phyloP scores from a whole-genome alignment of 2,797 vertebrate species.

The Fratercula arctica region DNA sequence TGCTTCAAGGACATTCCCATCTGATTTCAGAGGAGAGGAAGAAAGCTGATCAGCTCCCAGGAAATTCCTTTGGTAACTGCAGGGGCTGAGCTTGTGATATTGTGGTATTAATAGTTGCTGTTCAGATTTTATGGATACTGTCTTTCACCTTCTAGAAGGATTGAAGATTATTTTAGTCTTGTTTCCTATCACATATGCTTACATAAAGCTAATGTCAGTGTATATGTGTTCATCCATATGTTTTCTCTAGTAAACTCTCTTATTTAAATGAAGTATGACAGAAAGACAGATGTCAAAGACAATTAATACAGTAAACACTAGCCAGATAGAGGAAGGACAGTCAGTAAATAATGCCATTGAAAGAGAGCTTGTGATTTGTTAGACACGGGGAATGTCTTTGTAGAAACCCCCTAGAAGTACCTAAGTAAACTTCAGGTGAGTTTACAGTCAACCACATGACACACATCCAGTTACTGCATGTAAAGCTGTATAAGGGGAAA shows the following conservation, averaged over 20 bases:
- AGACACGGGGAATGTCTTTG: neutral
- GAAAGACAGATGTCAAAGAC: neutral
- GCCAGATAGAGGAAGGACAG: neutral
- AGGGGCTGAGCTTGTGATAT: neutral
- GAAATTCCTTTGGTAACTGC: slow-evolving; percentile 29
- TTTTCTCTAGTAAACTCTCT: neutral
- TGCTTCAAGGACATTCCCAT: neutral
- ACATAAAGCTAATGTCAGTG: neutral
- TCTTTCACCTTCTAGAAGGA: neutral
- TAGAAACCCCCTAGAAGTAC: neutral
- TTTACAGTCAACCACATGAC: neutral
- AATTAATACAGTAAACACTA: neutral
- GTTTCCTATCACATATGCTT: neutral
- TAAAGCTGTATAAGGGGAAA: neutral
- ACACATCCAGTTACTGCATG: neutral
- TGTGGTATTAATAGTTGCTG: slow-evolving; percentile 41
- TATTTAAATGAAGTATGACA: neutral
- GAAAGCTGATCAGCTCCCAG: slow-evolving; percentile 38
- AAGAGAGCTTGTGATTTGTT: neutral
- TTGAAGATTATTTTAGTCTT: neutral
- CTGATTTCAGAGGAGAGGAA: neutral
- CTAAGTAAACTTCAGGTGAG: neutral
- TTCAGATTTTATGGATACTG: slow-evolving; percentile 15
- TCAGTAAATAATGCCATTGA: neutral
- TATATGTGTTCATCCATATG: neutral